Base-by-base conservation (phyloP, 2,113 vertebrate species). In the Scatophagus argus region DNA sequence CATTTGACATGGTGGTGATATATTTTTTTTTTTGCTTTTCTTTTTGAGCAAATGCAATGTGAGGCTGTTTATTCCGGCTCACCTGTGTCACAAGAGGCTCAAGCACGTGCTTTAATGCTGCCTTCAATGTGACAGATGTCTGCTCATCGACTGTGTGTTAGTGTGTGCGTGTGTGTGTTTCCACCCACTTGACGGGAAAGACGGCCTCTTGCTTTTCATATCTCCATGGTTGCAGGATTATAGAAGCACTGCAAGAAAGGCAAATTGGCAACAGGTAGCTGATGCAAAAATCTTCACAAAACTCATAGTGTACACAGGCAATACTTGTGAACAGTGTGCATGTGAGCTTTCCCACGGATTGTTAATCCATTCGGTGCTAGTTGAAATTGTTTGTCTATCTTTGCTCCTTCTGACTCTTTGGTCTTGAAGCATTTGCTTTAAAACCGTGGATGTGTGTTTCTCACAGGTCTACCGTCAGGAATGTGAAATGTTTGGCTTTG, bases 401-500 rank as follows among this genome's bases (percentile, higher is more conserved):
- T 44, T 2, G 13, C 23, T n/a, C 25, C 11, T 32, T 27, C 9
- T 51, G 55, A 4, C 29, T 23, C 31, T n/a, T n/a, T n/a, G n/a
- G n/a, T n/a, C n/a, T 25, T 23, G 14, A 43, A 65, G 52, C 38
- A 23, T 64, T 69, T 72, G 12, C 38, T 64, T 52, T 46, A 38
- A 83, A 78, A 54, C 51, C 19, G 9, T 6, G 19, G 10, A 7
- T 62, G 11, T 36, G 14, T 43, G 34, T 68, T 8, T 54, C 51
- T 69, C 79, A 41, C 89, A 95, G 94, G 91, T 94, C 44, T 95
- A 95, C 77, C 87, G 87, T 38, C 91, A 93, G 64, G 93, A 95
- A 70, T 94, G 93, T 78, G 91, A 94, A 39, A 94, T 91, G 47
- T 94, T 95, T 27, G 93, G 92, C n/a, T 74, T 92, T 7, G 94